phyloP scores from a whole-genome alignment of 2,113 vertebrate species.

The Shinisaurus crocodilurus region DNA sequence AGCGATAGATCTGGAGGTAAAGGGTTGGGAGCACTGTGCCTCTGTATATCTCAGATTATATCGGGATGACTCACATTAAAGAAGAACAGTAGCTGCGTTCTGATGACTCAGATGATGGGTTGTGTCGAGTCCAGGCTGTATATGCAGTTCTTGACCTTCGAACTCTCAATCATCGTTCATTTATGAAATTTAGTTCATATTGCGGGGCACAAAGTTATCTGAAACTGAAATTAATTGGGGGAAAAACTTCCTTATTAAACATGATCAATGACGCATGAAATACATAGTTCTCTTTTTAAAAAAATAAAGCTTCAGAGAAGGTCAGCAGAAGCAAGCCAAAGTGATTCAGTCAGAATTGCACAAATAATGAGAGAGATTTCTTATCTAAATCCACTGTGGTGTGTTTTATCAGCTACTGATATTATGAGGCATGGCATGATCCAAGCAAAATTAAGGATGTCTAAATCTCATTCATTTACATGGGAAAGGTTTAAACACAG shows the following conservation, averaged over 20 bases:
- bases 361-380: slow-evolving; percentile 3
- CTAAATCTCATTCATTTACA: not conserved
- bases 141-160: slow-evolving; percentile 49
- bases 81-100: slow-evolving; percentile 14
- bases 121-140: slow-evolving; percentile 41
- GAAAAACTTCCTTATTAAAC: slow-evolving; percentile 59
- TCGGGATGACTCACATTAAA: slow-evolving; percentile 53
- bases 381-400: not conserved
- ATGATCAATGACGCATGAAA: slow-evolving; percentile 26
- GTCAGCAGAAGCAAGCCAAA: slow-evolving; percentile 3
- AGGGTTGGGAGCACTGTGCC: slow-evolving; percentile 37
- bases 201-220: slow-evolving; percentile 43
- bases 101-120: slow-evolving; percentile 64
- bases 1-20: slow-evolving; percentile 2
- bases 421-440: not conserved
- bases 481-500: not conserved
- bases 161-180: slow-evolving; percentile 63
- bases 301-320: slow-evolving; percentile 38
- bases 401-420: not conserved
- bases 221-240: slow-evolving; percentile 59
- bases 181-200: slow-evolving; percentile 55
- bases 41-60: slow-evolving; percentile 31
- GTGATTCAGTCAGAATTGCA: slow-evolving; percentile 3
- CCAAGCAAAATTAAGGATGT: slow-evolving; percentile 31
- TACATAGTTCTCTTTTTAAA: slow-evolving; percentile 21